Conservation (phyloP, 2,113 vertebrate genomes). For the Regulus satrapa region DNA sequence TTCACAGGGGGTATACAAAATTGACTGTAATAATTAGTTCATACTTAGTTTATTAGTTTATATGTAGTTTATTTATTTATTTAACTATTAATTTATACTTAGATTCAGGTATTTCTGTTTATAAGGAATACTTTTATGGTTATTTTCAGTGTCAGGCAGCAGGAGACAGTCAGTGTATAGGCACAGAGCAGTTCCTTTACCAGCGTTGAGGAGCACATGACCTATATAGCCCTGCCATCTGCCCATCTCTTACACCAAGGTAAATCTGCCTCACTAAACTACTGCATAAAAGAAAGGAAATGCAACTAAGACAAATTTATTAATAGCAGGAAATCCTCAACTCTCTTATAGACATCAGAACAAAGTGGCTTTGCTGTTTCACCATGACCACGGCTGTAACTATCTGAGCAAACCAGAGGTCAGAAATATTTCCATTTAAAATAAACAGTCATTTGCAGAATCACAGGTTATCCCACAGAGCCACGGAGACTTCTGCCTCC, state of each 20-base stretch:
- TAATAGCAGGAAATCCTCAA: background rate
- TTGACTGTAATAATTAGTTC: background rate
- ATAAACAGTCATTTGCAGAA: background rate
- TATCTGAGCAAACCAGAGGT: background rate
- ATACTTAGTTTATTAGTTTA: no score
- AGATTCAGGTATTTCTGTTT: background rate
- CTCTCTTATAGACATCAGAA: background rate
- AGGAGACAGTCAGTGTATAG: background rate
- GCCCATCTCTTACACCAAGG: background rate
- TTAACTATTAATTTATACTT: no score
- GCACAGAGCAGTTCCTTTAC: background rate
- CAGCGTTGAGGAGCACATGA: background rate
- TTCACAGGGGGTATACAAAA: background rate
- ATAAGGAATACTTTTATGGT: background rate
- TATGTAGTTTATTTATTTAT: no score
- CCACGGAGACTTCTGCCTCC: background rate
- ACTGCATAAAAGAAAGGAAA: background rate
- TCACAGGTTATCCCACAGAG: background rate
- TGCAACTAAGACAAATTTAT: background rate
- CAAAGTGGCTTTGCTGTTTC: background rate
- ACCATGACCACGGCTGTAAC: background rate
- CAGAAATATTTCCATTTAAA: background rate
- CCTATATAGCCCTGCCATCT: conserved; percentile 29
- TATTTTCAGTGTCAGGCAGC: background rate
- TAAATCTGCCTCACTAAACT: conserved; percentile 2